Percentiles rank a stretch among this genome's conserved stretches.
phyloP scores from a whole-genome alignment of 1,140 invertebrate genomes.

The Drosophila nigrodunni region DNA sequence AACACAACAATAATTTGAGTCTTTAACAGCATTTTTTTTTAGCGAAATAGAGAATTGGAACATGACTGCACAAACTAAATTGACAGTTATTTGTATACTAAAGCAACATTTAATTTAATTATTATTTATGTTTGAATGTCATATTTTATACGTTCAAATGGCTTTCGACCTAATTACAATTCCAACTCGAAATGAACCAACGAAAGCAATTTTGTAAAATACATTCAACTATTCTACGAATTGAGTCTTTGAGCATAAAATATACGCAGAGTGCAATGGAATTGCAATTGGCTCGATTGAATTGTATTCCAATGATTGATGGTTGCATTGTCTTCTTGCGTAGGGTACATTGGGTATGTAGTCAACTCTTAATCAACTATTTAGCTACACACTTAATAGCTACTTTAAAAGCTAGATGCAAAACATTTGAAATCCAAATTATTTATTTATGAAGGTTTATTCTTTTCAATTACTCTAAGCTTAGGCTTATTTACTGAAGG shows the following conservation, averaged over 20 bases:
- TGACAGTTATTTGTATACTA: neutral
- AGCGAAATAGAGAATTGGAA: neutral
- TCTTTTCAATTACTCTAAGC: neutral
- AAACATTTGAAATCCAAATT: too few relatives aligned
- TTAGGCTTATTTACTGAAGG: too few relatives aligned
- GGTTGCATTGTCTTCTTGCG: neutral
- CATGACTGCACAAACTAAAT: neutral
- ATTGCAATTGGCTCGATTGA: neutral
- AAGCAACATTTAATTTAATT: slow-evolving; percentile 12
- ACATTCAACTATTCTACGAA: neutral
- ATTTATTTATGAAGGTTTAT: too few relatives aligned
- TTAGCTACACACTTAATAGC: too few relatives aligned
- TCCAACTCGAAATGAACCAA: neutral
- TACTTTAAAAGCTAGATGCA: too few relatives aligned
- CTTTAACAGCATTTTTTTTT: neutral
- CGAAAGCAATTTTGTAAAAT: neutral
- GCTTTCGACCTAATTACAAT: neutral
- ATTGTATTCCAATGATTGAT: slow-evolving; percentile 7
- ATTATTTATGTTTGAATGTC: neutral
- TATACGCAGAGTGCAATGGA: neutral
- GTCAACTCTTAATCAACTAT: too few relatives aligned
- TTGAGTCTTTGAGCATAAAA: slow-evolving; percentile 1
- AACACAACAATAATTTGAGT: too few relatives aligned
- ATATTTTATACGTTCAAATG: neutral
- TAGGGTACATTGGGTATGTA: too few relatives aligned